Base-by-base conservation (phyloP, 2,888 invertebrate genomes). In the Himalopsyche tibetana region DNA sequence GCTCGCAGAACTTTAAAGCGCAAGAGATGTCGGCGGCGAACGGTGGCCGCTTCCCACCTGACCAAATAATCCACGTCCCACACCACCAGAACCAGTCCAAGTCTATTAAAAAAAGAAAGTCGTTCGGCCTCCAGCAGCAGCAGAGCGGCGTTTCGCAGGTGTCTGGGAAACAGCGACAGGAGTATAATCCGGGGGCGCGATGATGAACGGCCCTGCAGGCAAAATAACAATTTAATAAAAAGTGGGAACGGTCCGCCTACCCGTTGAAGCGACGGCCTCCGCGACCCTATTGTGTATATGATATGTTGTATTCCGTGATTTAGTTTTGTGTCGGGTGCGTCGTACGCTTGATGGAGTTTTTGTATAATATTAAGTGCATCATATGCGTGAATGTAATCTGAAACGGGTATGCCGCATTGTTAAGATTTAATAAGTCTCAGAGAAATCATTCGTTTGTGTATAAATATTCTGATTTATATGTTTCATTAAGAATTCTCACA, bases 1-100 rank as follows among this genome's bases (percentile, higher is more conserved):
- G 91, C 87, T 91, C 90, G 89, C 90, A 90, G 89, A 90, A 88
- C 91, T 89, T 91, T 90, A 91, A 90, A 88, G 74, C 86, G 42
- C 38, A 42, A 40, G 81, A 80, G 4, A 74, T 55, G 80, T 80
- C 74, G 12, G 56, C 82, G 36, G 83, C 69, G 42, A 79, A 84
- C 40, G 85, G 69, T 79, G 87, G 87, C 9, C 84, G 88, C 38
- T 86, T 56, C 82, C 87, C 87, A 5, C 86, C 87, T 42, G 87
- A 87, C 11, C 82, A 85, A 40, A 69, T 83, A n/a, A 85, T 81
- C 83, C 86, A 87, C 12, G 82, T 80, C 12, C 82, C 81, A n/a
- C 56, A 82, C 79, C 87, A 88, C 19, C 69, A 83, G 38, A 82
- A 82, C 69, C 74, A 74, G 74, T 36, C 74, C 36, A 74, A 74